Evolutionary conservation across 2,113 vertebrate genomes (phyloP), one percentile per base, ranked within the genome.

Genomic region (Lynx canadensis): DNA sequence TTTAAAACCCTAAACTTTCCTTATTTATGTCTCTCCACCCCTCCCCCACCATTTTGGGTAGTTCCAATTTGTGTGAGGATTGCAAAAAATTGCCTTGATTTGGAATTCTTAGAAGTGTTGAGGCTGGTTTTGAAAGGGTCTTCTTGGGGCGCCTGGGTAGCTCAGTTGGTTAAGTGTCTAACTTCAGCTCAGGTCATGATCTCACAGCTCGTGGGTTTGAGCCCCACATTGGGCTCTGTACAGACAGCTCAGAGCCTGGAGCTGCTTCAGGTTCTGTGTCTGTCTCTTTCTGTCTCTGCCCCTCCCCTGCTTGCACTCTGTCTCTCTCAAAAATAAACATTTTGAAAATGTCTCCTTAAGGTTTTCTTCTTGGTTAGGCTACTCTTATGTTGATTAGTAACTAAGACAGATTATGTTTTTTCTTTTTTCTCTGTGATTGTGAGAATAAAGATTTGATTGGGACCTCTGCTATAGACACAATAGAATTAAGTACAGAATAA

Each of bases 401-500:
- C 23, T 23, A 84, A 95, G 29, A 80, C 2, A 84, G 29, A 23
- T 93, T 13, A 13, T 83, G 57, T 68, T 92, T 81, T 91, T 84
- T 50, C 57, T 94, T 45, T 96, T 80, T 45, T 36, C 89, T 85
- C 41, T 94, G 73, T 69, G 31, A 12, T 25, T 74, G 18, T 79
- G 41, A 94, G 69, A 50, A 76, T 90, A 87, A 81, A 94, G 73
- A 87, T 97, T 82, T 79, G 71, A 95, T 60, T 90, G 94, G 55
- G 18, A 25, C 4, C 33, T 84, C 86, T 94, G 41, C 57, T 83
- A n/a, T 41, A 69, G 29, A 71, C n/a, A 85, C 45, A 96, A 93
- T 55, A 85, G 71, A 31, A 89, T 89, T 95, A 91, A 93, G 19
- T 80, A 45, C 33, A 87, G 57, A 92, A 81, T 96, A 91, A 96